Conservation (phyloP, 2,113 vertebrate genomes). For the Ctenodactylus gundi region DNA sequence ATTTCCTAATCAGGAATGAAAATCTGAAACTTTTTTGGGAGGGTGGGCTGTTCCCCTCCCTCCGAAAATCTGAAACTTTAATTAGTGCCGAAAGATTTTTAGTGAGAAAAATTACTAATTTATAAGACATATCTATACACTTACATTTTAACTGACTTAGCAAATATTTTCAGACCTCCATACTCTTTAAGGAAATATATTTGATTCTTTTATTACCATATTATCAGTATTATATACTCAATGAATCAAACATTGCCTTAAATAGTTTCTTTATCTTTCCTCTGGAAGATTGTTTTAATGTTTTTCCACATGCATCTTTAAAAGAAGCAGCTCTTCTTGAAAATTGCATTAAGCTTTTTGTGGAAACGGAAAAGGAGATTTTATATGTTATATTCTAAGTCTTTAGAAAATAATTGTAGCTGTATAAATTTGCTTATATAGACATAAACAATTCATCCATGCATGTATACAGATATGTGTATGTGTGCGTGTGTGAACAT, state of each 20-base stretch:
- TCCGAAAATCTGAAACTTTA: slow-evolving; percentile 35
- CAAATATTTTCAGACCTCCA: slow-evolving; percentile 45
- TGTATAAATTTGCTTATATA: neutral
- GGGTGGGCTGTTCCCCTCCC: too few relatives aligned
- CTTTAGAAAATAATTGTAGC: neutral
- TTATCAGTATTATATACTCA: neutral
- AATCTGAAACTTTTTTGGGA: slow-evolving; percentile 39
- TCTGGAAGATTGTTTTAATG: neutral
- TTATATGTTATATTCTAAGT: neutral
- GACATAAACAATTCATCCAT: neutral
- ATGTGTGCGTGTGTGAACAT: neutral
- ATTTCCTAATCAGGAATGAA: neutral
- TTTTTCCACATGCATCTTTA: neutral
- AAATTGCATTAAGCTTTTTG: neutral
- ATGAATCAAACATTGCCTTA: slow-evolving; percentile 4
- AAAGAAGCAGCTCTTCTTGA: neutral
- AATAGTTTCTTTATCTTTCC: neutral
- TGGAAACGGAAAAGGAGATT: neutral
- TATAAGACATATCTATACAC: slow-evolving; percentile 40
- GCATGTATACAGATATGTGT: neutral
- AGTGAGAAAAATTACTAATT: slow-evolving; percentile 40
- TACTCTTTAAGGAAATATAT: slow-evolving; percentile 11
- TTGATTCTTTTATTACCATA: slow-evolving; percentile 41
- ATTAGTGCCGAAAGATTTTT: neutral
- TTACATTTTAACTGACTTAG: slow-evolving; percentile 32